phyloP scores from a whole-genome alignment of 1,140 invertebrate genomes.

The Oryzaephilus surinamensis region DNA sequence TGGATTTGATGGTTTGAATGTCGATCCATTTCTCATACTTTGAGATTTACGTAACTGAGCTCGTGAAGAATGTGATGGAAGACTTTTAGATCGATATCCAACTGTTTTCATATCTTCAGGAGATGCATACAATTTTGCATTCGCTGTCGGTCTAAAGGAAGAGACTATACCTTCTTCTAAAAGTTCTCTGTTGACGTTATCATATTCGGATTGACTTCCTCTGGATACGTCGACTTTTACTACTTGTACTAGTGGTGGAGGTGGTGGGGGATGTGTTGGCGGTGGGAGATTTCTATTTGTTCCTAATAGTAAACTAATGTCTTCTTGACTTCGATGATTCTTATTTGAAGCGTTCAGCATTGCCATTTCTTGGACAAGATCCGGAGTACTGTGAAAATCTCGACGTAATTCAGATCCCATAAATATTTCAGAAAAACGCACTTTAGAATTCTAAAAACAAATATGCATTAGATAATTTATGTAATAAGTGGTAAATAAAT shows the following conservation, averaged over 20 bases:
- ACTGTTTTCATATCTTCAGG: slow-evolving; percentile 74
- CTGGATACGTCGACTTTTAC: slow-evolving; percentile 57
- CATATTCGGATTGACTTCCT: slow-evolving; percentile 28
- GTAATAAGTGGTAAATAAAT: not conserved
- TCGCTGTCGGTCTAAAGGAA: slow-evolving; percentile 72
- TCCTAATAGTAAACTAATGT: slow-evolving; percentile 45
- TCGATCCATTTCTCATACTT: slow-evolving; percentile 45
- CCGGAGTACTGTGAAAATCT: slow-evolving; percentile 81
- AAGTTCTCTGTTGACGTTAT: slow-evolving; percentile 27
- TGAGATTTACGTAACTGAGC: slow-evolving; percentile 53
- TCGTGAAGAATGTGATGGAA: slow-evolving; percentile 43
- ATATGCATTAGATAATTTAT: not conserved
- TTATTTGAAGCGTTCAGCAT: slow-evolving; percentile 22
- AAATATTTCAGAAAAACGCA: slow-evolving; percentile 43
- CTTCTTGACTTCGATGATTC: slow-evolving; percentile 63
- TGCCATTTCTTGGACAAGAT: slow-evolving; percentile 46
- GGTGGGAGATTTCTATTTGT: slow-evolving; percentile 51
- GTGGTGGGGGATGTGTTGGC: slow-evolving; percentile 56
- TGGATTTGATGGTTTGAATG: slow-evolving; percentile 28
- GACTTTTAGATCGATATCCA: slow-evolving; percentile 58
- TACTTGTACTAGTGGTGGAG: slow-evolving; percentile 60
- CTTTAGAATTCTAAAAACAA: slow-evolving; percentile 26
- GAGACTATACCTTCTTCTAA: slow-evolving; percentile 50
- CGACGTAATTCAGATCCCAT: slow-evolving; percentile 56
- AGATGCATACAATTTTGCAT: slow-evolving; percentile 79